Conservation (phyloP, 2,888 invertebrate species). For the Oxyteleia sp. region DNA sequence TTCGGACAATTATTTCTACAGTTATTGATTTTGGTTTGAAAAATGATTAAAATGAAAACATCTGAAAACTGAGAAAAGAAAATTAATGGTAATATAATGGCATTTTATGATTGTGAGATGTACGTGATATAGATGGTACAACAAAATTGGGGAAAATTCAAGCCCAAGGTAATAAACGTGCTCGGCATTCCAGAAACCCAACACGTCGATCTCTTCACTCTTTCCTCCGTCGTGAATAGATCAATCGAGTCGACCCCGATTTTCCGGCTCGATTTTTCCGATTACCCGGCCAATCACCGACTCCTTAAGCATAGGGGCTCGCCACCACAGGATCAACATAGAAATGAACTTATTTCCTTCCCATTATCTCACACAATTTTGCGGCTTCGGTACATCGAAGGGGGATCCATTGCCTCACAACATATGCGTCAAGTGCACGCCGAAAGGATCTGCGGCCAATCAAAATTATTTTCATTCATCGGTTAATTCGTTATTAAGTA, state of each 20-base stretch:
- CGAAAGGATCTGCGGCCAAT: slow-evolving; percentile 12
- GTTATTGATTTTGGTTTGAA: too few species aligned
- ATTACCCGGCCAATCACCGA: slow-evolving; percentile 83
- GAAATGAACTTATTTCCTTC: slow-evolving; percentile 88
- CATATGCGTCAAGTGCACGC: slow-evolving; percentile 25
- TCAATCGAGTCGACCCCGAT: slow-evolving; percentile 78
- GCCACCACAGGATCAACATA: slow-evolving; percentile 86
- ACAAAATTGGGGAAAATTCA: slow-evolving; percentile 36
- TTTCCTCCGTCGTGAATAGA: slow-evolving; percentile 67
- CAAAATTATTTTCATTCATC: slow-evolving; percentile 27
- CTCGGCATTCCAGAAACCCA: slow-evolving; percentile 62
- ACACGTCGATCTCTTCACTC: slow-evolving; percentile 62
- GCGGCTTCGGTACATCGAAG: slow-evolving; percentile 49
- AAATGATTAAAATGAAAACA: slow-evolving; percentile 16
- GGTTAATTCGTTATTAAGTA: neutral
- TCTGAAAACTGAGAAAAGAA: neutral
- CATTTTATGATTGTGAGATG: slow-evolving; percentile 28
- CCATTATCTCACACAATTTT: slow-evolving; percentile 83
- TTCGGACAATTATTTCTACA: too few species aligned
- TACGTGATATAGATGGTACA: slow-evolving; percentile 17
- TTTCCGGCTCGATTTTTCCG: slow-evolving; percentile 84
- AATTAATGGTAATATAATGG: too few species aligned
- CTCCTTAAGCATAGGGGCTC: slow-evolving; percentile 79
- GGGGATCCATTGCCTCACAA: slow-evolving; percentile 19
- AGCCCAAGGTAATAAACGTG: slow-evolving; percentile 63